These are phyloP conservation scores for Ichneumoninae sp. DNA, from an alignment of 2,888 invertebrate species.

Conservation along the genomic window DNA sequence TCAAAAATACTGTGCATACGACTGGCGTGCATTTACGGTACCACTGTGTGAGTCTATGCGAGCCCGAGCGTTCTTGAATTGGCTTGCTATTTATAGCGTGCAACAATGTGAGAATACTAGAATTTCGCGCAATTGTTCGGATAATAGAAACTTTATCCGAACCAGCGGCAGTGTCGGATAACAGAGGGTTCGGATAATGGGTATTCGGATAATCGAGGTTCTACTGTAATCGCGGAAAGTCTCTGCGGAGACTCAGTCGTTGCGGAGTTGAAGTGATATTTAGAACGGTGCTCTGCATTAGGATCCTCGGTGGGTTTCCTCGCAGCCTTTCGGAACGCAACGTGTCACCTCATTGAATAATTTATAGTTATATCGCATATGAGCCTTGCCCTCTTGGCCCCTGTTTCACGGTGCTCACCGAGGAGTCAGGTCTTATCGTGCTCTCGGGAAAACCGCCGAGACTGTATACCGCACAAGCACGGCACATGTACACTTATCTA, in stretches of 20 bases:
- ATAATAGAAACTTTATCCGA: too few species aligned
- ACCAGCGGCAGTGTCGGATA: too few species aligned
- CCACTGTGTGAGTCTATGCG: too few species aligned
- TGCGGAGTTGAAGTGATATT: background rate
- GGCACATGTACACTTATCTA: background rate
- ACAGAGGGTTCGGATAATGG: too few species aligned
- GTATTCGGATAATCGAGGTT: too few species aligned
- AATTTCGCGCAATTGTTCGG: too few species aligned
- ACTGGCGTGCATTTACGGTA: too few species aligned
- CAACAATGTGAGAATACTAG: too few species aligned
- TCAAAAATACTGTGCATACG: too few species aligned
- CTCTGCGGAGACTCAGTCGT: background rate
- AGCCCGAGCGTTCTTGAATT: too few species aligned
- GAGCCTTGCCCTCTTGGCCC: constrained; percentile 12
- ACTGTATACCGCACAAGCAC: background rate
- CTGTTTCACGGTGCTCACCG: background rate
- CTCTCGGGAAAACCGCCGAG: background rate
- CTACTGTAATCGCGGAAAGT: constrained; percentile 7
- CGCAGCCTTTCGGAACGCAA: background rate
- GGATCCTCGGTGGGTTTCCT: background rate
- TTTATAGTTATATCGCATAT: constrained; percentile 7
- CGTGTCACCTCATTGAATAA: constrained; percentile 10
- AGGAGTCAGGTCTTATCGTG: background rate
- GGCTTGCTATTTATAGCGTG: too few species aligned
- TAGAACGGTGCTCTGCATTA: background rate